phyloP scores from a whole-genome alignment of 2,113 vertebrate genomes.

The Lophotis ruficrista region DNA sequence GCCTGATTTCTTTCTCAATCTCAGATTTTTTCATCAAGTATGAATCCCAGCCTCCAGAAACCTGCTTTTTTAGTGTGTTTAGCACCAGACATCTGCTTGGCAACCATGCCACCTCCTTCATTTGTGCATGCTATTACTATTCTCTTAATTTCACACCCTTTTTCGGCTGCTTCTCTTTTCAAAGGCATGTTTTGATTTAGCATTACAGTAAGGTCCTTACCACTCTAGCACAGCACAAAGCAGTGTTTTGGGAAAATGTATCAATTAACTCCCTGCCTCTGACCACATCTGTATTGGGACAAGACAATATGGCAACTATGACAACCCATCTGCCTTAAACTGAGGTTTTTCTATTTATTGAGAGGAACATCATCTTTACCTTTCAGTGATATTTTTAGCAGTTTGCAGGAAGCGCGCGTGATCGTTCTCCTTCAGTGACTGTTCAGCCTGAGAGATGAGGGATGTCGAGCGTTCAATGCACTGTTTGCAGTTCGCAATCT shows the following conservation, averaged over 20 bases:
- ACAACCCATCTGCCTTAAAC: neutral
- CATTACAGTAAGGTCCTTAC: neutral
- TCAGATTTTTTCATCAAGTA: neutral
- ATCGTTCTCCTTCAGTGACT: constrained; percentile 93
- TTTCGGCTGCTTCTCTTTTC: neutral
- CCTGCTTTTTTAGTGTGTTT: neutral
- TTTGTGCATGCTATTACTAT: neutral
- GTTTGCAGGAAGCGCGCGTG: constrained; percentile 94
- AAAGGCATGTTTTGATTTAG: neutral
- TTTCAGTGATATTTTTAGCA: constrained; percentile 94
- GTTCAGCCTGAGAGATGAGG: constrained; percentile 95
- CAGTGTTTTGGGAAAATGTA: neutral
- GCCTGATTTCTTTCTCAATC: neutral
- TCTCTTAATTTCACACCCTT: neutral
- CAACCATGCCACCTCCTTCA: neutral
- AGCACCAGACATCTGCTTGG: neutral
- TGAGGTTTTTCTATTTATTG: neutral
- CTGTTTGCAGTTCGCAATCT: constrained; percentile 96
- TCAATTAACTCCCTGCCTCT: neutral
- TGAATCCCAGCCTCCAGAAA: neutral
- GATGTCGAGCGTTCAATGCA: constrained; percentile 94
- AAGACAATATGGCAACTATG: neutral
- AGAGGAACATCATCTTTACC: constrained; percentile 71
- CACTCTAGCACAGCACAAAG: neutral
- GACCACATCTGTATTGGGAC: neutral